Evolutionary conservation across 2,888 invertebrate species (phyloP).

Genomic region (Cephus sareptanus): DNA sequence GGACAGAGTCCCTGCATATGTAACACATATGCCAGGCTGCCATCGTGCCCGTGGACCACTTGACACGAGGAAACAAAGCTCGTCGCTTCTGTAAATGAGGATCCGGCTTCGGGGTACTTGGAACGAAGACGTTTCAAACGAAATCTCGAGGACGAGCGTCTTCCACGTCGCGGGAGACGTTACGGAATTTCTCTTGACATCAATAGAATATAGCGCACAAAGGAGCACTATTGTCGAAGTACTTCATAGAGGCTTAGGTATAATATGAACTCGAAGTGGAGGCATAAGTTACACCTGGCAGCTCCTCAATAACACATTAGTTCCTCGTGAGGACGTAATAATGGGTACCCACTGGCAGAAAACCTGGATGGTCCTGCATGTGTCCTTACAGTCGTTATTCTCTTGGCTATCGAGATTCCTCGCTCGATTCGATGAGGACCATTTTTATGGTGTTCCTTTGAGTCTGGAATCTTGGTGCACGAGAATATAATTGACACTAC

Average conservation of each 20-base stretch:
- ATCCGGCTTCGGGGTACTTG: background rate
- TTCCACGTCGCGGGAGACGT: slow-evolving; percentile 36
- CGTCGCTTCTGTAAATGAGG: background rate
- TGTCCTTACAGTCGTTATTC: slow-evolving; percentile 1
- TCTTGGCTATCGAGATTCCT: background rate
- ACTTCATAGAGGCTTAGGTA: slow-evolving; percentile 39
- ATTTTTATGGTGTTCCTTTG: background rate
- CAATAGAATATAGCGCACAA: slow-evolving; percentile 48
- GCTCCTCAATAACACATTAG: slow-evolving; percentile 53
- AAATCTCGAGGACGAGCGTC: background rate
- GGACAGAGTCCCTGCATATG: background rate
- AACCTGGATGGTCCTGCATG: background rate
- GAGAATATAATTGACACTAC: slow-evolving; percentile 57
- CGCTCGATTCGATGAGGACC: background rate
- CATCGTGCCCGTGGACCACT: background rate
- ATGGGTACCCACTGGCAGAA: slow-evolving; percentile 8
- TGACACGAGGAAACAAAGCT: background rate
- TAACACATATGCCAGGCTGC: background rate
- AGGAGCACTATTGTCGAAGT: slow-evolving; percentile 45
- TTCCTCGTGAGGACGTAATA: slow-evolving; percentile 26
- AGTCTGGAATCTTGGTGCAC: slow-evolving; percentile 25
- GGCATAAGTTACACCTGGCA: slow-evolving; percentile 54
- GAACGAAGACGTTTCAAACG: slow-evolving; percentile 6
- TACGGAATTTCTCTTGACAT: slow-evolving; percentile 48
- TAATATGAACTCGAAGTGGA: slow-evolving; percentile 44